These are phyloP conservation scores for Polypedilum pembai DNA, from an alignment of 1,140 invertebrate species.

Conservation along the genomic window DNA sequence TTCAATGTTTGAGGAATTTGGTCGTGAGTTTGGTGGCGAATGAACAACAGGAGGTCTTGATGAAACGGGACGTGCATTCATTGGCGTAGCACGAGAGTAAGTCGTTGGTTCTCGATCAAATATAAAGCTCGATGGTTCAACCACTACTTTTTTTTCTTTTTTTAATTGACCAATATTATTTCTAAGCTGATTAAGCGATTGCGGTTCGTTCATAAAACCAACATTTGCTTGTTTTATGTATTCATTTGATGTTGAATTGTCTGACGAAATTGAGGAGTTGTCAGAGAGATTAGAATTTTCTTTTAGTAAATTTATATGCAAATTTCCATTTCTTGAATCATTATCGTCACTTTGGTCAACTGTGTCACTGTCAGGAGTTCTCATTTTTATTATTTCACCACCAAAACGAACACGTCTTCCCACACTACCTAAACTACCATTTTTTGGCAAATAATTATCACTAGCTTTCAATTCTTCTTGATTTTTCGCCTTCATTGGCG, in stretches of 20 bases:
- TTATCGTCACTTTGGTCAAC: slow-evolving; percentile 45
- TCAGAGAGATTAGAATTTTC: slow-evolving; percentile 21
- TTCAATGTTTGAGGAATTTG: neutral
- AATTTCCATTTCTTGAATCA: slow-evolving; percentile 35
- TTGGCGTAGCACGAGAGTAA: slow-evolving; percentile 36
- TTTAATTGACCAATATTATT: neutral
- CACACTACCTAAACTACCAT: slow-evolving; percentile 29
- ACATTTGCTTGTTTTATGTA: neutral
- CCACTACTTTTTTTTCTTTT: neutral
- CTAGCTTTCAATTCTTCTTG: neutral
- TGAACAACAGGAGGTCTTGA: neutral
- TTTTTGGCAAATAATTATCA: slow-evolving; percentile 34
- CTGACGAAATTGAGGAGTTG: slow-evolving; percentile 26
- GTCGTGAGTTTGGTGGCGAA: slow-evolving; percentile 15
- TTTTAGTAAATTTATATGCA: neutral
- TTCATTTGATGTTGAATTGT: slow-evolving; percentile 29
- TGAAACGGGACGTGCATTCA: slow-evolving; percentile 30
- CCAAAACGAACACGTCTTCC: slow-evolving; percentile 64
- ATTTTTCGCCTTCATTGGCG: slow-evolving; percentile 40
- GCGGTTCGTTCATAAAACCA: neutral
- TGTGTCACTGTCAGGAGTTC: slow-evolving; percentile 72
- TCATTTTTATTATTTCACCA: slow-evolving; percentile 70
- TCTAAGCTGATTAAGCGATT: neutral
- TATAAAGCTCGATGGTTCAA: neutral
- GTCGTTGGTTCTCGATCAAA: slow-evolving; percentile 11